These are phyloP conservation scores for Pseudorhombus dupliciocellatus DNA, from an alignment of 2,113 vertebrate genomes.

Conservation along the genomic window DNA sequence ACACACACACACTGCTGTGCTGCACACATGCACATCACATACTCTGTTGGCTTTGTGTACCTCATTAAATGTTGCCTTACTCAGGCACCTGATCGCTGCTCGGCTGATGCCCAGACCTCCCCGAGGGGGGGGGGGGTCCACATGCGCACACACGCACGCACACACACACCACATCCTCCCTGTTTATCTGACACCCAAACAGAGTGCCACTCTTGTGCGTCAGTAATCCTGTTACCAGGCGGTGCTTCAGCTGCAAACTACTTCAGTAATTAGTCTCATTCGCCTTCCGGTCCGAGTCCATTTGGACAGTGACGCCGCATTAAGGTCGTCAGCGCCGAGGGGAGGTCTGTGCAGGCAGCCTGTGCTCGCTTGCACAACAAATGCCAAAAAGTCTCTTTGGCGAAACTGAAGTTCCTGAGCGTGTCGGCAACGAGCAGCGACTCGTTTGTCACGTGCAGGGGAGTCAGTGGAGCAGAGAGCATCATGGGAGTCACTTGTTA, in stretches of 20 bases:
- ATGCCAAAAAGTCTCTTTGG: not conserved
- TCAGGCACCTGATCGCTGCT: conserved; percentile 49
- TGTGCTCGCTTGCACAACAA: conserved; percentile 28
- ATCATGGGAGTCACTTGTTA: not conserved
- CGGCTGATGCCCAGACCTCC: conserved; percentile 45
- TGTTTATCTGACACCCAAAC: conserved; percentile 42
- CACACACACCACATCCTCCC: conserved; percentile 16
- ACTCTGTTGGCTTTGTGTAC: conserved; percentile 33
- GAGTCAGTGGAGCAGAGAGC: not conserved
- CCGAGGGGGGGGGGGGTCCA: conserved; percentile 4
- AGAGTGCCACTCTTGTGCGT: conserved; percentile 30
- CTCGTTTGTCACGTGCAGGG: not conserved
- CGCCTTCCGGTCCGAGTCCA: conserved; percentile 29
- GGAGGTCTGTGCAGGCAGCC: conserved; percentile 8
- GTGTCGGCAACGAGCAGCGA: not conserved
- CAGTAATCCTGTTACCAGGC: conserved; percentile 17
- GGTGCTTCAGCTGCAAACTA: conserved; percentile 27
- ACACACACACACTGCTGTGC: conserved; percentile 11
- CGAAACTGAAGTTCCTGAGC: not conserved
- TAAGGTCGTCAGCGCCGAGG: conserved; percentile 31
- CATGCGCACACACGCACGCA: conserved; percentile 6
- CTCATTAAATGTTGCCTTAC: conserved; percentile 49
- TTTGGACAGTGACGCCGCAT: conserved; percentile 53
- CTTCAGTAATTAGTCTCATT: conserved; percentile 56
- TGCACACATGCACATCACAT: conserved; percentile 28